phyloP scores from a whole-genome alignment of 2,888 invertebrate species.

The Parnassius orleans region DNA sequence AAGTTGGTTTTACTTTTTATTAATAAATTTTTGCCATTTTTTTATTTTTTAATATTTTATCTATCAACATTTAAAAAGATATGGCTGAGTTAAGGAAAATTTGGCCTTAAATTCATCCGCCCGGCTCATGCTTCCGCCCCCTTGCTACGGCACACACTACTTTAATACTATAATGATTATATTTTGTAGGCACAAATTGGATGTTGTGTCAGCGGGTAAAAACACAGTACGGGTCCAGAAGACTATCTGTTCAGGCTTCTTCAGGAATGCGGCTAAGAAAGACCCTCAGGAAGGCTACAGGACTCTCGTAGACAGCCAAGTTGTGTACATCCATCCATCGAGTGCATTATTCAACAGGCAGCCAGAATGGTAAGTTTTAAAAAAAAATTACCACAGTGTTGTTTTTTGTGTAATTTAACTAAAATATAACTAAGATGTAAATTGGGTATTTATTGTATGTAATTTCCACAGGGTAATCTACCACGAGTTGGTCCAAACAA shows the following conservation, averaged over 20 bases:
- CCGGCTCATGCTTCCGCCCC: no score
- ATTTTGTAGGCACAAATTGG: slow-evolving; percentile 89
- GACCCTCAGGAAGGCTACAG: slow-evolving; percentile 99
- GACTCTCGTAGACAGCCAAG: slow-evolving; percentile 98
- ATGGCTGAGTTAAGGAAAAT: no score
- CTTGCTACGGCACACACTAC: no score
- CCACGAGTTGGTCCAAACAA: slow-evolving; percentile 98
- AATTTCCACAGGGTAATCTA: slow-evolving; percentile 90
- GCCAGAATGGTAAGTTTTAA: slow-evolving; percentile 92
- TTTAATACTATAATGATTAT: background rate
- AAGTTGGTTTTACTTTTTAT: no score
- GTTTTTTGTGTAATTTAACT: no score
- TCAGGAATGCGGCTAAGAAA: slow-evolving; percentile 99
- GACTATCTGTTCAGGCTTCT: slow-evolving; percentile 98
- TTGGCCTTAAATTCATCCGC: no score
- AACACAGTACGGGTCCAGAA: slow-evolving; percentile 98
- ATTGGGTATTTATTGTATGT: background rate
- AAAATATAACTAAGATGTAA: no score
- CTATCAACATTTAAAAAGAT: no score
- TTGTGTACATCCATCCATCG: slow-evolving; percentile 99
- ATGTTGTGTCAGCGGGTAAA: slow-evolving; percentile 97
- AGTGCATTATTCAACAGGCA: slow-evolving; percentile 98
- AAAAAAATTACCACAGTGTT: no score
- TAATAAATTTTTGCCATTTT: no score
- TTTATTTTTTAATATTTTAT: no score